These are phyloP conservation scores for Halictus quadricinctus DNA, from an alignment of 2,888 invertebrate genomes.

Conservation along the genomic window DNA sequence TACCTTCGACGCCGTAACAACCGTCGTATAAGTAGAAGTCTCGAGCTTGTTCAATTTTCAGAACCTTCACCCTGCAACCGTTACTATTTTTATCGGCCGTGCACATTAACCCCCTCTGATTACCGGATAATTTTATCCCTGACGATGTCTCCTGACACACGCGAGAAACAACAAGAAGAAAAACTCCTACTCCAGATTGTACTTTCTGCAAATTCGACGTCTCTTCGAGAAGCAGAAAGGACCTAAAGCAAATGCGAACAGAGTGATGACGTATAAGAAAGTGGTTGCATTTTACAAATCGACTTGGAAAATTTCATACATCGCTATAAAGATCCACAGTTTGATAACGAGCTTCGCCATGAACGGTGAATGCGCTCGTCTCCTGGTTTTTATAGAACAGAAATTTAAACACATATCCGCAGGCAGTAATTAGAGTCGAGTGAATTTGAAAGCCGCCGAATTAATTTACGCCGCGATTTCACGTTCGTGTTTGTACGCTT, in stretches of 20 bases:
- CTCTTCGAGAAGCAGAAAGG: too few species aligned
- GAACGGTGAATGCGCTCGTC: not conserved
- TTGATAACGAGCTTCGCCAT: too few species aligned
- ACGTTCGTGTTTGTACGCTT: not conserved
- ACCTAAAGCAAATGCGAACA: too few species aligned
- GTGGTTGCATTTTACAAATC: too few species aligned
- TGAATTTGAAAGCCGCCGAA: not conserved
- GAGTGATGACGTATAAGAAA: too few species aligned
- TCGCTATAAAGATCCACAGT: too few species aligned
- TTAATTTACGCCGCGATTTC: not conserved
- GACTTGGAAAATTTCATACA: too few species aligned
- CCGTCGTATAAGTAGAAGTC: not conserved
- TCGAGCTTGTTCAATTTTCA: constrained; percentile 17
- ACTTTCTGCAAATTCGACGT: too few species aligned
- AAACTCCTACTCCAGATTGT: too few species aligned
- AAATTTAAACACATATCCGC: not conserved
- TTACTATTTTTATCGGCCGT: not conserved
- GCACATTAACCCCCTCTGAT: not conserved
- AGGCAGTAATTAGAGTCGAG: not conserved
- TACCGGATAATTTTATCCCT: too few species aligned
- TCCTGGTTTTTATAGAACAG: not conserved
- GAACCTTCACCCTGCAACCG: not conserved
- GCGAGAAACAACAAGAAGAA: too few species aligned
- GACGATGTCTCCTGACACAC: too few species aligned
- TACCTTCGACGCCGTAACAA: constrained; percentile 11